Evolutionary conservation across 2,888 invertebrate genomes (phyloP), one percentile per base, ranked within the genome.

Genomic region (Tetramorium bicarinatum): DNA sequence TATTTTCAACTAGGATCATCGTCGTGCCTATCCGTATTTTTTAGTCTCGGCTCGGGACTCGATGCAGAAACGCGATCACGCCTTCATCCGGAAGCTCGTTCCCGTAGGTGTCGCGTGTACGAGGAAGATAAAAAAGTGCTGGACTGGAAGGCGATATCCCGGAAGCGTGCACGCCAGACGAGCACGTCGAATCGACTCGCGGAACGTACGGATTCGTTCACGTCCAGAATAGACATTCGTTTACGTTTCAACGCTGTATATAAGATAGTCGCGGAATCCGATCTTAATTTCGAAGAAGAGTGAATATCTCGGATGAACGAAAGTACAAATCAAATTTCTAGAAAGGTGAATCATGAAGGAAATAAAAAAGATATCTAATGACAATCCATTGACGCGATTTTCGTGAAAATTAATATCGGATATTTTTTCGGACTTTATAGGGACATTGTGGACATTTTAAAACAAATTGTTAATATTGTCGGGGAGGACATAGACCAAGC

Each of bases 101-200:
- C 52, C 52, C 38, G 52, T 62, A 54, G 64, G 71, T 81, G 83
- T 38, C 84, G 82, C 88, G 89, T 86, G 86, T 79, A 82, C 81
- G 79, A 84, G 21, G 61, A 84, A 77, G 84, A 84, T 89, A 84
- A 88, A 88, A 88, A 84, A 83, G 80, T 52, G 74, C 34, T 62
- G 64, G 74, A 72, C 87, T 86, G 86, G 87, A 88, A 86, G 86
- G 72, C 77, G 64, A 84, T 83, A 87, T 85, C 88, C 89, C 89
- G 88, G 89, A 88, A 89, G 72, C 54, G 71, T 18, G 83, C 71
- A 21, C 56, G 67, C 61, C 72, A 52, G 41, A 67, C 61, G 44
- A 81, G 87, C 82, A 62, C 79, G 54, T 59, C 52, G 62, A 61
- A 72, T 34, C 67, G 80, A 61, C 85, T 41, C 67, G 66, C 49